Percentiles rank a stretch among this genome's conserved stretches.
Evolutionary conservation across 2,113 vertebrate genomes (phyloP).

Genomic region (Menura novaehollandiae): DNA sequence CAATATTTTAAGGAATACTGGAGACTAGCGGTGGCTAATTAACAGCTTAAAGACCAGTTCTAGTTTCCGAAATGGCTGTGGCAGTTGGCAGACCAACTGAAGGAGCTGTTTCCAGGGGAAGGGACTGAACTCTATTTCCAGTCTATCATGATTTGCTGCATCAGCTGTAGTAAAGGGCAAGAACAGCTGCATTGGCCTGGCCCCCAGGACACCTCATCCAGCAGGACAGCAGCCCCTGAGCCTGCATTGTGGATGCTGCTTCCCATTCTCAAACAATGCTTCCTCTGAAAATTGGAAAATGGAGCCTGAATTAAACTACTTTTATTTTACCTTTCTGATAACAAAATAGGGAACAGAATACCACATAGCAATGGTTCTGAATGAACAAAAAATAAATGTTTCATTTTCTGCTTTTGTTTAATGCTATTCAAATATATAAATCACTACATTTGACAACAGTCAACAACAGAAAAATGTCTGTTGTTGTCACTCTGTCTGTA

Average conservation of each 20-base stretch:
- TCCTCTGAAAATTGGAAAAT: neutral
- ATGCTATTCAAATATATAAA: neutral
- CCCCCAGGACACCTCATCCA: neutral
- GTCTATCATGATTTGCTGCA: neutral
- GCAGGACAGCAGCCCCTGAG: neutral
- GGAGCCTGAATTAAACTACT: neutral
- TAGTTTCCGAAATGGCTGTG: neutral
- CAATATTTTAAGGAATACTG: neutral
- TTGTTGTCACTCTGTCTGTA: neutral
- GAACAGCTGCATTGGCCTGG: neutral
- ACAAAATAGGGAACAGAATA: neutral
- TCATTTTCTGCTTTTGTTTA: neutral
- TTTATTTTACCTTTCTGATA: neutral
- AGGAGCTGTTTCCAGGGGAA: neutral
- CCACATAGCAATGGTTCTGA: neutral
- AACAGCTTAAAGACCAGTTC: neutral
- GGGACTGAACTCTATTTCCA: neutral
- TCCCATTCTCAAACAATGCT: neutral
- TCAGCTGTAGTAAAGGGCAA: neutral
- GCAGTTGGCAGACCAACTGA: neutral
- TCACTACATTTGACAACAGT: neutral
- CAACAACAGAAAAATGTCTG: neutral
- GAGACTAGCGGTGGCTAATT: neutral
- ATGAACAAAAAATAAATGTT: neutral
- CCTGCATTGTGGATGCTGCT: neutral